Conservation (phyloP, 2,797 vertebrate species). For the Sebastes nivosus region DNA sequence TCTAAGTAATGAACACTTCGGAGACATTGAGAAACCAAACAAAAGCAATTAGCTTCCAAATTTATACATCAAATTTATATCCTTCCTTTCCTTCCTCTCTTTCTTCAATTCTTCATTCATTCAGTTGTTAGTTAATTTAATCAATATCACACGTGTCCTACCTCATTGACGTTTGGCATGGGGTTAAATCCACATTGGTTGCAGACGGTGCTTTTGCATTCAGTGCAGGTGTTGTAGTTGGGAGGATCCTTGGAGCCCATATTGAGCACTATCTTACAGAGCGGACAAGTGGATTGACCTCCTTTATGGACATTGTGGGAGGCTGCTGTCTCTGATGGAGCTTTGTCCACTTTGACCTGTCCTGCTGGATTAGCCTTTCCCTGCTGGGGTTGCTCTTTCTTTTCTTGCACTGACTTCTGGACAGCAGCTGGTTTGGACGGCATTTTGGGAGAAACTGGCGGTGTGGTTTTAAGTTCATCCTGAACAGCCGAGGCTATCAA, state of each 20-base stretch:
- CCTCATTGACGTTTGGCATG: conserved; percentile 90
- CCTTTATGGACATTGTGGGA: conserved; percentile 56
- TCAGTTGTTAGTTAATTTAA: background rate
- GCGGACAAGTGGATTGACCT: conserved; percentile 82
- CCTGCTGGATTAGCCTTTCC: conserved; percentile 33
- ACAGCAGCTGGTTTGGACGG: conserved; percentile 39
- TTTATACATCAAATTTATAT: background rate
- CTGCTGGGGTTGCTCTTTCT: conserved; percentile 57
- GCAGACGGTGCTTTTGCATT: conserved; percentile 92
- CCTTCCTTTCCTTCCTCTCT: background rate
- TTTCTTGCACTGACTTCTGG: conserved; percentile 58
- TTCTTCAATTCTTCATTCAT: background rate
- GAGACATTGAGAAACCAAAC: background rate
- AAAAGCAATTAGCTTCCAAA: background rate
- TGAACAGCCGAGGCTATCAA: conserved; percentile 89
- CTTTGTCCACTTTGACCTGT: conserved; percentile 63
- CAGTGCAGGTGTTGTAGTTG: conserved; percentile 93
- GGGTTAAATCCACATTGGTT: conserved; percentile 99
- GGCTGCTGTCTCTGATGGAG: conserved; percentile 37
- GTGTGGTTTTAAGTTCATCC: conserved; percentile 65
- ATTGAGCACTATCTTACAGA: conserved; percentile 91
- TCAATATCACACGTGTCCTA: conserved; percentile 68
- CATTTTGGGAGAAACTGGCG: conserved; percentile 82
- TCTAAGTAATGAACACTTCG: background rate
- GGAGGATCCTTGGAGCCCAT: conserved; percentile 85